A percentile compares a stretch with the other conserved stretches of the same genome.
phyloP scores from a whole-genome alignment of 2,888 invertebrate species.

The Elmis aenea region DNA sequence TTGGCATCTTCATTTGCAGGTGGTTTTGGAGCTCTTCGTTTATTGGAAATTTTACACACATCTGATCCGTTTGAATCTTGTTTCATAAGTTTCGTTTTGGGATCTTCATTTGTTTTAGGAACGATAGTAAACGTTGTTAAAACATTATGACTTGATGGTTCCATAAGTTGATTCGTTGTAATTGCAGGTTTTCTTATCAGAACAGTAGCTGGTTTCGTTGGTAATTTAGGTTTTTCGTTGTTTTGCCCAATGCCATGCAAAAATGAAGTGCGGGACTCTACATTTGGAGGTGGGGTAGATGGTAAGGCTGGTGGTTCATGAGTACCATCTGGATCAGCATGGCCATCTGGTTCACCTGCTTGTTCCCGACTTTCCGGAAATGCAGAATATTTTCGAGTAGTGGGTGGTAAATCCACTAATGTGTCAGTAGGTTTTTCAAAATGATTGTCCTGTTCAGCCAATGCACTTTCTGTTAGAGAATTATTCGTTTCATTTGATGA shows the following conservation, averaged over 20 bases:
- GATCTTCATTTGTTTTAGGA: slow-evolving; percentile 14
- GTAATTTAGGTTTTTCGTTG: slow-evolving; percentile 61
- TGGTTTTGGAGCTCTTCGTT: slow-evolving; percentile 74
- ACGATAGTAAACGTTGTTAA: slow-evolving; percentile 32
- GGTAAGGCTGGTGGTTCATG: slow-evolving; percentile 66
- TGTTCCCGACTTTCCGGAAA: slow-evolving; percentile 64
- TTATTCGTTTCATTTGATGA: slow-evolving; percentile 11
- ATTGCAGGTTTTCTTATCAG: slow-evolving; percentile 34
- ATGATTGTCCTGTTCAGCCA: slow-evolving; percentile 6
- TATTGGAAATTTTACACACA: slow-evolving; percentile 48
- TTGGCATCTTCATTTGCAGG: slow-evolving; percentile 55
- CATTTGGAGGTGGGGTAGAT: slow-evolving; percentile 60
- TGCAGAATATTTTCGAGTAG: slow-evolving; percentile 4
- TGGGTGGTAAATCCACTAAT: slow-evolving; percentile 9
- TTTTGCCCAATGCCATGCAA: slow-evolving; percentile 57
- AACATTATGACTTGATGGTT: slow-evolving; percentile 23
- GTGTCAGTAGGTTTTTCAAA: slow-evolving; percentile 7
- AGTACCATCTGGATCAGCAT: slow-evolving; percentile 73
- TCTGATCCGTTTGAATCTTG: slow-evolving; percentile 55
- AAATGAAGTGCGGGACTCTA: slow-evolving; percentile 60
- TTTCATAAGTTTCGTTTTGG: slow-evolving; percentile 50
- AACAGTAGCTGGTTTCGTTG: slow-evolving; percentile 60
- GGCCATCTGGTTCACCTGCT: slow-evolving; percentile 83
- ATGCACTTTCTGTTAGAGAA: slow-evolving; percentile 13
- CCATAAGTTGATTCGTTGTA: slow-evolving; percentile 16